Evolutionary conservation across 2,113 vertebrate genomes (phyloP).

Genomic region (Herpailurus yagouaroundi): DNA sequence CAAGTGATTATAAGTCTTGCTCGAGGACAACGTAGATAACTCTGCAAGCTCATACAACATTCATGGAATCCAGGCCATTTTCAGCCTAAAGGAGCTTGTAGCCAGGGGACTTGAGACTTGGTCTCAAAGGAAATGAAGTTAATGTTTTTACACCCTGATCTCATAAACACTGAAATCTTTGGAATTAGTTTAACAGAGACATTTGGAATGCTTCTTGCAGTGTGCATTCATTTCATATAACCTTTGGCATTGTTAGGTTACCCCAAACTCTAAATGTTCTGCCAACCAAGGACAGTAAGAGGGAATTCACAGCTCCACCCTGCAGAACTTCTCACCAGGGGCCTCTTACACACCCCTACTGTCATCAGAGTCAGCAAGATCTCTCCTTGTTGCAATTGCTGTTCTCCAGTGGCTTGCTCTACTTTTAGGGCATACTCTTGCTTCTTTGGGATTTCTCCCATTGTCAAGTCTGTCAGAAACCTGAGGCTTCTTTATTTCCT

Average conservation of each 20-base stretch:
- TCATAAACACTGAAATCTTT: constrained; percentile 6
- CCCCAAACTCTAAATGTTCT: not conserved
- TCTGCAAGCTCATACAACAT: constrained; percentile 53
- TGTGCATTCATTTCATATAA: not conserved
- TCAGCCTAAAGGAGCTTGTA: not conserved
- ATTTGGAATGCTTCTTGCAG: not conserved
- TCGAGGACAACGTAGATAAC: constrained; percentile 18
- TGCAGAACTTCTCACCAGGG: not conserved
- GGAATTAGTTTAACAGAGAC: not conserved
- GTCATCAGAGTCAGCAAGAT: accelerated
- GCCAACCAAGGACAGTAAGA: not conserved
- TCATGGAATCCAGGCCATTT: constrained; percentile 48
- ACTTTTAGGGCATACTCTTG: not conserved
- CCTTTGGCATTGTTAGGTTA: not conserved
- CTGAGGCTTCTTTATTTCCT: not conserved
- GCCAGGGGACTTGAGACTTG: not conserved
- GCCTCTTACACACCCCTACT: not conserved
- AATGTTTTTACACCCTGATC: constrained; percentile 35
- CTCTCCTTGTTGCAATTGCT: not conserved
- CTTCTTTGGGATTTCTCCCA: not conserved
- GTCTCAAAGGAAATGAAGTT: constrained; percentile 61
- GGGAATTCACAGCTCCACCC: too few relatives aligned
- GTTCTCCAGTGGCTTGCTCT: not conserved
- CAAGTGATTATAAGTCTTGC: constrained; percentile 54
- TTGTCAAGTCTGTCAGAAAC: not conserved